Evolutionary conservation across 1,140 invertebrate genomes (phyloP), one percentile per base, ranked within the genome.

Genomic region (Cherax destructor): DNA sequence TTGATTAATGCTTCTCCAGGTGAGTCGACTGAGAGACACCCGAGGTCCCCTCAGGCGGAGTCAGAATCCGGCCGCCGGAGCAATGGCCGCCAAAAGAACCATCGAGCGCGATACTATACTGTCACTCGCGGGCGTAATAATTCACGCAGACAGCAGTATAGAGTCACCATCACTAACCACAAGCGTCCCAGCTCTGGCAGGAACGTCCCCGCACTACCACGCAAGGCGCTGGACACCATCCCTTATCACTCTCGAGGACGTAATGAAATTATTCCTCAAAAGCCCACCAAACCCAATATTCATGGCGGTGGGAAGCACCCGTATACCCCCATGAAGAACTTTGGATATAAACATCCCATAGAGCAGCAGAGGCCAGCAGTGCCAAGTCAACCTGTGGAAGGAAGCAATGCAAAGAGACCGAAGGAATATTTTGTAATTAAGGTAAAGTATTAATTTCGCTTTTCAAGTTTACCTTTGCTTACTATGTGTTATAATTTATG

Each of bases 221-320:
- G 50, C 18, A 49, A 72, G n/a, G 30, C 65, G 10, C 84, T 86
- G 7, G 30, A 77, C n/a, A 41, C 85, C 21, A 59, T 47, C 9
- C 52, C 47, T 21, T 7, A 18, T 9, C 11, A 21, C 9, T 56
- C 21, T 21, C 76, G 85, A 21, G 56, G 76, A 10, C 85, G 56
- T 2, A 87, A 87, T 30, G 85, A 87, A 78, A 87, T 87, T 24
- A 61, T 87, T 18, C 85, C 85, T 30, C 50, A 77, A 9, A 87
- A 87, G 18, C 85, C 85, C 5, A 13, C 85, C 30, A 87, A 87
- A n/a, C 76, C 72, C 11, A 21, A n/a, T 16, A 4, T 41, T 4
- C 85, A 87, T 2, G 21, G 56, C 50, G 72, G 84, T 0, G n/a
- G 16, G 9, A 24, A 87, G 11, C 16, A 79, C 0, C 7, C n/a